Base-by-base conservation (phyloP, 2,113 vertebrate genomes). In the Microcebus tavaratra region DNA sequence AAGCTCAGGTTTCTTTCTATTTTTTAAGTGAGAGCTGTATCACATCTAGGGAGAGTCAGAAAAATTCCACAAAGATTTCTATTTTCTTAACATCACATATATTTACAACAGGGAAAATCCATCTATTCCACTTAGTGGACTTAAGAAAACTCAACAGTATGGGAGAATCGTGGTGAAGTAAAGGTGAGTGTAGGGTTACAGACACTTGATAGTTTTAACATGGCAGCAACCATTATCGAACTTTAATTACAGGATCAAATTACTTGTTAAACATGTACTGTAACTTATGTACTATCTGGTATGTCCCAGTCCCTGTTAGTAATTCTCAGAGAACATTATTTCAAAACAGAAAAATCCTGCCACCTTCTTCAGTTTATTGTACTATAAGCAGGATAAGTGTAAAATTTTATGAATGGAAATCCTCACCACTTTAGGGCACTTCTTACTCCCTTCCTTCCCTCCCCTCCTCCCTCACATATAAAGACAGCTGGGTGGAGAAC, bases 191-290 rank as follows among this genome's bases (percentile, higher is more conserved):
- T 53, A 96, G 81, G 53, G 50, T 31, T 80, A 68, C 48, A 97
- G 98, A 98, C 93, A 98, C 85, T 91, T 25, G 29, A 98, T 96
- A 97, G 96, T 94, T 97, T 96, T 95, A 98, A 97, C 96, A 97
- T 0, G 55, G 94, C 96, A 97, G 3, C 82, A 93, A 82, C 94
- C 93, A 97, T 96, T 98, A 97, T 93, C 97, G 97, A 81, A 57
- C 92, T 98, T 98, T 99, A 99, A 98, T 98, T 98, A 98, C 90
- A 97, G 93, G 88, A 98, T 98, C 95, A 85, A 57, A 4, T 98
- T 97, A 98, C 98, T 45, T 95, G 98, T 98, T 97, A 98, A 98
- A 98, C 97, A 98, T 97, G 97, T 85, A 97, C 96, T 98, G 96
- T 98, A 98, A 98, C 95, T 98, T 91, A 98, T 91, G 27, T 97